These are phyloP conservation scores for Channa maculata DNA, from an alignment of 2,113 vertebrate species.

Conservation along the genomic window DNA sequence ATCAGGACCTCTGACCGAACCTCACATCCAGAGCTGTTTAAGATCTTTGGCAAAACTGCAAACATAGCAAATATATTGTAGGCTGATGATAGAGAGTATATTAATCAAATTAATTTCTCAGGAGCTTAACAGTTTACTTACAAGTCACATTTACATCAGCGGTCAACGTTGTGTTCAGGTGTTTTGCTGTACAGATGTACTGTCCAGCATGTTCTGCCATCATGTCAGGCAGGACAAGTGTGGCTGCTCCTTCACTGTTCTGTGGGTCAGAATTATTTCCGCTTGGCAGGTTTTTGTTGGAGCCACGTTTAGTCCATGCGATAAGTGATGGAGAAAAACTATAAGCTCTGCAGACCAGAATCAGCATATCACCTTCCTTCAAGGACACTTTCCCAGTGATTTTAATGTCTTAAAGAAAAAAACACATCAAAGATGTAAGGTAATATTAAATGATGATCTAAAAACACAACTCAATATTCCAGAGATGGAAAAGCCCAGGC, in stretches of 20 bases:
- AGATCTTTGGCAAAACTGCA: slow-evolving; percentile 34
- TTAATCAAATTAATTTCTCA: no score
- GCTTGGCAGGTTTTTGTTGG: neutral
- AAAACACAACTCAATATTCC: no score
- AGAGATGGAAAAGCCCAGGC: no score
- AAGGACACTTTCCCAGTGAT: slow-evolving; percentile 34
- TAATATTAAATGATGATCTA: no score
- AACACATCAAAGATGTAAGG: no score
- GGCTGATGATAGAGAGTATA: no score
- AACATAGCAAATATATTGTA: neutral
- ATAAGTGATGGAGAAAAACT: slow-evolving; percentile 51
- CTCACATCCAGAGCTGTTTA: slow-evolving; percentile 37
- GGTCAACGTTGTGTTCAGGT: neutral
- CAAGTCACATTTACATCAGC: slow-evolving; percentile 54
- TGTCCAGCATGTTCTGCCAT: slow-evolving; percentile 29
- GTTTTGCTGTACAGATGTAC: slow-evolving; percentile 58
- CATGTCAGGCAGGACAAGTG: slow-evolving; percentile 30
- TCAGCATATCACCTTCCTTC: slow-evolving; percentile 29
- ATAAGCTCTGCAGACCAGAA: slow-evolving; percentile 50
- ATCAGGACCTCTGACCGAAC: slow-evolving; percentile 27
- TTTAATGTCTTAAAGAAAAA: no score
- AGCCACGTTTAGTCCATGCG: slow-evolving; percentile 32
- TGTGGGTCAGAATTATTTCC: neutral
- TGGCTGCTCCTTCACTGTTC: neutral
- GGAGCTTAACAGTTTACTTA: slow-evolving; percentile 42